These are phyloP conservation scores for Tipula confusa DNA, from an alignment of 2,888 invertebrate genomes.

Conservation along the genomic window DNA sequence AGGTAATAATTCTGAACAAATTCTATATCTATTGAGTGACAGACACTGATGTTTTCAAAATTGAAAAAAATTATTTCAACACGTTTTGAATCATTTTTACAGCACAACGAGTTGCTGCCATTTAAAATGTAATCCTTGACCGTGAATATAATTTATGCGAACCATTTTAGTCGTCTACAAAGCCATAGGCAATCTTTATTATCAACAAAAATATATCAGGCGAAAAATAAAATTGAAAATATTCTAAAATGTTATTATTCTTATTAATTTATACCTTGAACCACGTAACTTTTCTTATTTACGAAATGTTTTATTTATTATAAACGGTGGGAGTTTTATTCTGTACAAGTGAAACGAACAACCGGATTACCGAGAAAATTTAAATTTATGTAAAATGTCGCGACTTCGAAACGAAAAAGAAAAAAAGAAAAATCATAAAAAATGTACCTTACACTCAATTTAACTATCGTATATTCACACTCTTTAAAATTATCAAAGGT, in stretches of 20 bases:
- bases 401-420: background rate
- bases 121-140: too few relatives aligned
- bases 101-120: too few relatives aligned
- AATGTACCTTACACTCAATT: background rate
- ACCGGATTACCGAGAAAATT: background rate
- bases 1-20: too few relatives aligned
- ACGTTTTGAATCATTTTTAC: too few relatives aligned
- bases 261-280: background rate
- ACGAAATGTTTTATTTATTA: background rate
- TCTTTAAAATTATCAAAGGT: background rate
- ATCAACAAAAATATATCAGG: background rate
- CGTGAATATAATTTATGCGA: too few relatives aligned
- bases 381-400: background rate
- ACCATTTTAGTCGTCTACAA: too few relatives aligned
- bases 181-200: too few relatives aligned
- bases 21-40: too few relatives aligned
- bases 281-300: background rate
- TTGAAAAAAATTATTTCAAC: too few relatives aligned
- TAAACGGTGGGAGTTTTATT: background rate
- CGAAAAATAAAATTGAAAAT: background rate
- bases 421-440: background rate
- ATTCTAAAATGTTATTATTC: background rate
- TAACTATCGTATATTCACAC: background rate
- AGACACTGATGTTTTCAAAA: too few relatives aligned
- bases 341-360: background rate